Evolutionary conservation across 2,888 invertebrate genomes (phyloP), one percentile per base, ranked within the genome.

Genomic region (Eupithecia tripunctaria): DNA sequence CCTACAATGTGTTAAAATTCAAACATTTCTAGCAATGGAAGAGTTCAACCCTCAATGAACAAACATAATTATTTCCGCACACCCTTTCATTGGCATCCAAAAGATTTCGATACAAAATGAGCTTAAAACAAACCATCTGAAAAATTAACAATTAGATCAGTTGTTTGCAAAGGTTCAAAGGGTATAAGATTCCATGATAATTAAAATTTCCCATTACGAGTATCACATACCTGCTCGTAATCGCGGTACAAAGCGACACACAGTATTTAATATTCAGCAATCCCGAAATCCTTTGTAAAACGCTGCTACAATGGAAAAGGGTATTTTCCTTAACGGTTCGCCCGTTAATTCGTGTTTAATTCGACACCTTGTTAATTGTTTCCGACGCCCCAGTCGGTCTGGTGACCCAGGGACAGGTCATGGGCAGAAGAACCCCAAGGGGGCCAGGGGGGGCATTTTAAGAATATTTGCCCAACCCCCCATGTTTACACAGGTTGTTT

Each of bases 291-390:
- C 93, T 93, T 92, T 90, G 91, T 91, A 89, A 90, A 91, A 87
- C 87, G 88, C 82, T 83, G 84, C 85, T 85, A 91, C 93, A 94
- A 94, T 93, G 93, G 92, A 90, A 92, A 94, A 93, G 93, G 94
- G 93, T 91, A 86, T 90, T 91, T 91, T 92, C 92, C 92, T 92
- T 93, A 91, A 93, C 92, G 91, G 90, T 89, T 87, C 84, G 86
- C 91, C 88, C 93, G 93, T 91, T 94, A 94, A 94, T 93, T 93
- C 91, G 92, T 91, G 92, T 94, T 92, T 94, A 94, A 94, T 94
- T 94, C 94, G 94, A 94, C 94, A 94, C 94, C 94, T 94, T 91
- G 94, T 94, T 94, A 94, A 94, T 94, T 94, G 94, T 94, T 94
- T 94, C 88, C 90, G 88, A 91, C 91, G 89, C 92, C 90, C 89